phyloP scores from a whole-genome alignment of 2,113 vertebrate species.

The Aspidoscelis tigris region DNA sequence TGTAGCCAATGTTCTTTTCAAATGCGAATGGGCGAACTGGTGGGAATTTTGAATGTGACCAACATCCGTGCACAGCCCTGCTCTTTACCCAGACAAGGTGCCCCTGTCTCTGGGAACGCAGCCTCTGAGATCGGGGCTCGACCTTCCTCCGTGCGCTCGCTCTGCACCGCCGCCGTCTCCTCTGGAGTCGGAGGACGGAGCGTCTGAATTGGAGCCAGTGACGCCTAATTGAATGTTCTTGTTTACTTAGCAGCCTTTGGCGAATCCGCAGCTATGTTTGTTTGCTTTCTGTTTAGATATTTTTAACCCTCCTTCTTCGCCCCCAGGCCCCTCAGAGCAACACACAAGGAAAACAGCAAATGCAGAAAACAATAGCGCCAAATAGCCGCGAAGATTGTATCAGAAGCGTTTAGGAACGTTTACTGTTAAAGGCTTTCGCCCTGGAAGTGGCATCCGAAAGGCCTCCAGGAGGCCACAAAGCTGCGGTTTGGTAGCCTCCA shows the following conservation, averaged over 20 bases:
- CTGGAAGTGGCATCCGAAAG: background rate
- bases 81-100: too few species aligned
- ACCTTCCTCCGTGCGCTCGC: background rate
- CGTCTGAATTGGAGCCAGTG: background rate
- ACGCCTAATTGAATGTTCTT: conserved; percentile 5
- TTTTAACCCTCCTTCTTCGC: background rate
- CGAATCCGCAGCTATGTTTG: too few species aligned
- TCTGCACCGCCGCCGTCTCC: background rate
- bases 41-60: too few species aligned
- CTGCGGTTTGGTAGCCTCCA: too few species aligned
- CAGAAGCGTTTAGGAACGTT: too few species aligned
- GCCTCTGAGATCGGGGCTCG: too few species aligned
- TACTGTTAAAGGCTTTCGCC: too few species aligned
- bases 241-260: background rate
- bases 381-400: background rate
- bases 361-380: background rate
- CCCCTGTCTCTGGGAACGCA: background rate
- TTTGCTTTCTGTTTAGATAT: background rate
- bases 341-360: background rate
- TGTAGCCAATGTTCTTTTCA: background rate
- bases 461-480: background rate
- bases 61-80: too few species aligned
- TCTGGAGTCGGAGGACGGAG: background rate
- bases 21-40: too few species aligned
- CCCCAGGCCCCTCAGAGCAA: background rate